phyloP scores from a whole-genome alignment of 2,888 invertebrate species.

The Phalera bucephala region DNA sequence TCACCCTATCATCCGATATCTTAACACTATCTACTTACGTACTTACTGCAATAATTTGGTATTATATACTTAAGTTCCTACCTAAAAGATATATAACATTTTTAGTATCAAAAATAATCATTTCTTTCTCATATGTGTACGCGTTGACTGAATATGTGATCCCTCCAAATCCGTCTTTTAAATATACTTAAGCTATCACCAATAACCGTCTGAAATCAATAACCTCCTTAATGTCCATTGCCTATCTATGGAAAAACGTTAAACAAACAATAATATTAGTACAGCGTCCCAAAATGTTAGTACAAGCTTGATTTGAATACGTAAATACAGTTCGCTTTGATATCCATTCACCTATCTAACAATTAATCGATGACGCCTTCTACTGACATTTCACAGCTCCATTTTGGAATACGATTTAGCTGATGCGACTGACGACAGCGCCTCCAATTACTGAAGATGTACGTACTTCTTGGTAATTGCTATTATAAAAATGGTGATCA shows the following conservation, averaged over 20 bases:
- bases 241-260: too few species aligned
- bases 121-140: too few species aligned
- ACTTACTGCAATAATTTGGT: too few species aligned
- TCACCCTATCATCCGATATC: slow-evolving; percentile 53
- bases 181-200: too few species aligned
- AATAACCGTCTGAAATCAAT: too few species aligned
- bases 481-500: not conserved
- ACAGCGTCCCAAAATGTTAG: not conserved
- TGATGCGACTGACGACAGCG: not conserved
- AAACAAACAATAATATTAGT: not conserved
- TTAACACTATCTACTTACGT: not conserved
- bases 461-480: not conserved
- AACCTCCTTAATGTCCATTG: too few species aligned
- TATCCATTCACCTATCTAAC: not conserved
- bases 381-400: not conserved
- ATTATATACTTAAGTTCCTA: not conserved
- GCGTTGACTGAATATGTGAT: too few species aligned
- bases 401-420: not conserved
- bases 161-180: too few species aligned
- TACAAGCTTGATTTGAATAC: slow-evolving; percentile 2
- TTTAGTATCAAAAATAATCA: too few species aligned
- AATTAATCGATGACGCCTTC: not conserved
- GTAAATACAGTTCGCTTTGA: slow-evolving; percentile 1
- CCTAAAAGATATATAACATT: too few species aligned
- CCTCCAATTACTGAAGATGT: not conserved